Evolutionary conservation across 2,888 invertebrate species (phyloP).

Genomic region (Atethmia centrago): DNA sequence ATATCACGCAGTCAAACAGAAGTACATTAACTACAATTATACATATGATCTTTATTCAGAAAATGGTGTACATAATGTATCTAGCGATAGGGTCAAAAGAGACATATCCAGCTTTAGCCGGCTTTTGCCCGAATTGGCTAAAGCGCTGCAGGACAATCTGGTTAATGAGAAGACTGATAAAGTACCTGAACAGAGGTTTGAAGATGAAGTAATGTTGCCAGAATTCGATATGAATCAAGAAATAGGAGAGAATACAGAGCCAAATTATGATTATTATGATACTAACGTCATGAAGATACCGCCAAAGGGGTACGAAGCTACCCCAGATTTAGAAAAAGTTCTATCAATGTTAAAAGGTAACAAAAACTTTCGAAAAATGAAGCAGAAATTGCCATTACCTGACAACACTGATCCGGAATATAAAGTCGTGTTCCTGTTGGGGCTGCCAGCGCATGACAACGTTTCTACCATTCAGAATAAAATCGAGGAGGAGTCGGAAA

Average conservation of each 20-base stretch:
- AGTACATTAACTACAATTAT: constrained; percentile 83
- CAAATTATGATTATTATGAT: constrained; percentile 79
- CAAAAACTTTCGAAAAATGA: constrained; percentile 72
- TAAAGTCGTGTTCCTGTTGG: constrained; percentile 90
- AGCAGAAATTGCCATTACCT: constrained; percentile 54
- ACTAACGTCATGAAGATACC: constrained; percentile 88
- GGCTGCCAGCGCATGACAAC: constrained; percentile 90
- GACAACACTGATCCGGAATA: constrained; percentile 75
- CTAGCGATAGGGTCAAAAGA: constrained; percentile 70
- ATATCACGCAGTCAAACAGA: constrained; percentile 75
- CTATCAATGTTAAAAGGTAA: constrained; percentile 75
- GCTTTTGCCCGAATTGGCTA: constrained; percentile 82
- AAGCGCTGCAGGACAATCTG: constrained; percentile 78
- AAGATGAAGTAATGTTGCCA: constrained; percentile 80
- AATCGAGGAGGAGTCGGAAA: constrained; percentile 92
- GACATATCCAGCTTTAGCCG: constrained; percentile 78
- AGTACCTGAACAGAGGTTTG: constrained; percentile 80
- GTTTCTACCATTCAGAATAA: constrained; percentile 91
- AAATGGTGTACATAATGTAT: constrained; percentile 65
- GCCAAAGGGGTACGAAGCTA: constrained; percentile 81
- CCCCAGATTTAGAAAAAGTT: constrained; percentile 76
- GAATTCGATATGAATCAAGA: constrained; percentile 87
- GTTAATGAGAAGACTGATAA: constrained; percentile 73
- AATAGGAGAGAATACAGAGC: constrained; percentile 76
- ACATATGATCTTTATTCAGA: constrained; percentile 78